Percentiles rank a stretch among this genome's conserved stretches.
phyloP scores from a whole-genome alignment of 2,797 vertebrate genomes.

The Danio albolineatus region DNA sequence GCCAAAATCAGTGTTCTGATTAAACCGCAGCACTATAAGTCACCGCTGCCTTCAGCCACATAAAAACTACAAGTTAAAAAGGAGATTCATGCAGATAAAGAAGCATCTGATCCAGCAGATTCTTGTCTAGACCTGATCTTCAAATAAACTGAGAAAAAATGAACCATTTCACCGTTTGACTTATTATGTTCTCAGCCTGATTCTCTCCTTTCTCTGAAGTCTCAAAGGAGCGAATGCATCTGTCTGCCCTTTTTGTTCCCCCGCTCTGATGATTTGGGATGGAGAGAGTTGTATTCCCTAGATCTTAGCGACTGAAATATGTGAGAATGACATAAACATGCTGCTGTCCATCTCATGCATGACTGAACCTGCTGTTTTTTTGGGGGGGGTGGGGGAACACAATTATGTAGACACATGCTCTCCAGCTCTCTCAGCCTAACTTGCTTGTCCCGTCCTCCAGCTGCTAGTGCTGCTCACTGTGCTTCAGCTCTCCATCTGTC shows the following conservation, averaged over 20 bases:
- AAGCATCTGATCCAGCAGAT: not conserved
- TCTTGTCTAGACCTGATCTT: not conserved
- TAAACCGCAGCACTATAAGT: slow-evolving; percentile 11
- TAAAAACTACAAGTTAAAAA: not conserved
- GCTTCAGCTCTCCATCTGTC: slow-evolving; percentile 26
- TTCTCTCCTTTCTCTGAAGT: slow-evolving; percentile 22
- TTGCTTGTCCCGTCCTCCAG: slow-evolving; percentile 23
- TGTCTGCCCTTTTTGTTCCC: slow-evolving; percentile 32
- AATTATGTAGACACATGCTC: not conserved
- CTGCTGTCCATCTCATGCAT: slow-evolving; percentile 27
- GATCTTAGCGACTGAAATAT: slow-evolving; percentile 20
- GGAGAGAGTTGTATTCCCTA: slow-evolving; percentile 18
- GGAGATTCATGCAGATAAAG: not conserved
- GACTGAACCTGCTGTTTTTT: slow-evolving; percentile 33
- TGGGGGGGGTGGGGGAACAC: not conserved
- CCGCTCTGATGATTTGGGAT: not conserved
- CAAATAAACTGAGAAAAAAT: slow-evolving; percentile 2
- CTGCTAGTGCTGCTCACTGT: slow-evolving; percentile 15
- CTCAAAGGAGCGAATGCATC: slow-evolving; percentile 18
- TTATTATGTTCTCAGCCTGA: slow-evolving; percentile 1
- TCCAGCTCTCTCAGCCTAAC: not conserved
- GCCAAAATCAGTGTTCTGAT: slow-evolving; percentile 32
- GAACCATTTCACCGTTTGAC: slow-evolving; percentile 10
- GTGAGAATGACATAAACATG: slow-evolving; percentile 41
- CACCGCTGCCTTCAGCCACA: slow-evolving; percentile 46